Evolutionary conservation across 2,113 vertebrate species (phyloP).

Genomic region (Cygnus atratus): DNA sequence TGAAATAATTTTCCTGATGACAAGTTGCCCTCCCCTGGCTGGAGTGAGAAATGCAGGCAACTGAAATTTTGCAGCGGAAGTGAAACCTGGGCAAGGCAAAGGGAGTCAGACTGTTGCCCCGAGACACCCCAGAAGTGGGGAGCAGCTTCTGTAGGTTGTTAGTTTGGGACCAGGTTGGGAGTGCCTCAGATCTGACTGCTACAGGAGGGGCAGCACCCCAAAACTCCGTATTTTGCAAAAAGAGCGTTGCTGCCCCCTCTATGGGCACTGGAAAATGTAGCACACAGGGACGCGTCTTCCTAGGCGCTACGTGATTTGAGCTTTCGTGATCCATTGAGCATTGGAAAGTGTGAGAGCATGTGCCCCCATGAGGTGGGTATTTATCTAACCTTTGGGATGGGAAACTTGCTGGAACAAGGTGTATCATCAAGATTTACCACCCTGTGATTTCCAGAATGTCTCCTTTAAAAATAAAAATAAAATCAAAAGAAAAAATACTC

Average conservation of each 20-base stretch:
- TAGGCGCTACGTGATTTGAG: background rate
- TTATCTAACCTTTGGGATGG: background rate
- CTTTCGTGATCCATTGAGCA: background rate
- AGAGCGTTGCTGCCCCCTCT: rapidly evolving
- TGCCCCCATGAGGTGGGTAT: background rate
- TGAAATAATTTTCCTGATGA: background rate
- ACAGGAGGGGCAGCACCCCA: background rate
- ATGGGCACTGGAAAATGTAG: background rate
- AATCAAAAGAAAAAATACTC: background rate
- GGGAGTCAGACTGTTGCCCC: background rate
- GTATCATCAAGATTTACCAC: background rate
- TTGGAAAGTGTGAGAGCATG: background rate
- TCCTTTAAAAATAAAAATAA: background rate
- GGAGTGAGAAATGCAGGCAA: conserved; percentile 23
- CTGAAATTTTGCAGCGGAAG: background rate
- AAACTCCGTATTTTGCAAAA: background rate
- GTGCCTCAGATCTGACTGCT: background rate
- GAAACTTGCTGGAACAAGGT: background rate
- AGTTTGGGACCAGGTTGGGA: background rate
- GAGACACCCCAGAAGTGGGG: background rate
- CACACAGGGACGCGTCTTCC: background rate
- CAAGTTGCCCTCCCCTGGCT: conserved; percentile 33
- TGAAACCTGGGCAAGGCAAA: background rate
- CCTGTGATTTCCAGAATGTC: background rate
- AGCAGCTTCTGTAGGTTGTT: background rate